Evolutionary conservation across 2,113 vertebrate species (phyloP).

Genomic region (Cromileptes altivelis): DNA sequence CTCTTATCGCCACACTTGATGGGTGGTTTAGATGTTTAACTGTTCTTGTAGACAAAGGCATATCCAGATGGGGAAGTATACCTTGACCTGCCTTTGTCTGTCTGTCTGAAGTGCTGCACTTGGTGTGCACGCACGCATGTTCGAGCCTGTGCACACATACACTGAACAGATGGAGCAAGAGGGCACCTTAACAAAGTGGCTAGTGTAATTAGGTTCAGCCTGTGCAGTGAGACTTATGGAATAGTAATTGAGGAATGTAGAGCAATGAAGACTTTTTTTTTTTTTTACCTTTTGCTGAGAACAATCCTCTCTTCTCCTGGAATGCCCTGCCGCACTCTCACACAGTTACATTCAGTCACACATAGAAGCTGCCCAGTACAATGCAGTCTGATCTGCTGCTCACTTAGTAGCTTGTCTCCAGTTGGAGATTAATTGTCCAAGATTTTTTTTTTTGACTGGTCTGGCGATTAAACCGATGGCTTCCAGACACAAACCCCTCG

Average conservation of each 20-base stretch:
- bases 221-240: constrained; percentile 61
- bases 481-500: background rate
- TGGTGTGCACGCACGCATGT: background rate
- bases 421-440: constrained; percentile 8
- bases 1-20: constrained; percentile 46
- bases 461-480: constrained; percentile 1
- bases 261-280: constrained; percentile 20
- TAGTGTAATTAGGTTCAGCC: constrained; percentile 69
- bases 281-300: constrained; percentile 2
- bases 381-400: constrained; percentile 16
- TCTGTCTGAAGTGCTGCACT: constrained; percentile 47
- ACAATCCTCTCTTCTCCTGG: constrained; percentile 24
- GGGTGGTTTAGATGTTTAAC: constrained; percentile 60
- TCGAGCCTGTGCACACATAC: constrained; percentile 34
- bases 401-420: background rate
- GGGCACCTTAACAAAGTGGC: constrained; percentile 75
- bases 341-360: background rate
- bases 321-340: background rate
- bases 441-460: constrained; percentile 11
- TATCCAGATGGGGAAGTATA: constrained; percentile 68
- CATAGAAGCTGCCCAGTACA: constrained; percentile 16
- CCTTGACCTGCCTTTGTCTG: constrained; percentile 72
- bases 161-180: constrained; percentile 74
- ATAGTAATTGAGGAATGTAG: constrained; percentile 63
- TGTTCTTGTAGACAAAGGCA: constrained; percentile 58